Evolutionary conservation across 2,888 invertebrate species (phyloP), one percentile per base, ranked within the genome.

Genomic region (Boloria euphrosyne): DNA sequence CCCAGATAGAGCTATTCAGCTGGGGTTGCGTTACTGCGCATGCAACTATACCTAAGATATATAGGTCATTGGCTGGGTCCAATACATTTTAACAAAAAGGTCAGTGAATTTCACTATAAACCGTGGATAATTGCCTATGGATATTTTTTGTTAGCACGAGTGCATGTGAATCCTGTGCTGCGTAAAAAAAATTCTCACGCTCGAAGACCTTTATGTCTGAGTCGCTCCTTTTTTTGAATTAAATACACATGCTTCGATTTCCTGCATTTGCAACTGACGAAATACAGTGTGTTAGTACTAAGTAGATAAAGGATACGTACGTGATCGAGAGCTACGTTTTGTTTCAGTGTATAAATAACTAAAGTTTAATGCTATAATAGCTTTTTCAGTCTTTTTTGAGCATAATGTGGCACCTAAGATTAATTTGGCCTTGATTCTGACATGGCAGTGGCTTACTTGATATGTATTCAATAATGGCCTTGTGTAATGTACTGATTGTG

Each of bases 381-480:
- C 49, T 3, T 10, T 50, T 58, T 16, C 13, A 16, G 27, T 64
- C 27, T 59, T 67, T 75, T 62, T 72, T 71, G 73, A 71, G 72
- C 66, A 71, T 58, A 70, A 74, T 72, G 65, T 71, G 73, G 74
- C 79, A 69, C 73, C 76, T 80, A 79, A 82, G 80, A 86, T 83
- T 81, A 76, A 75, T 71, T 72, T 87, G 85, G 86, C 89, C 90
- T 90, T 90, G 87, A 81, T 83, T 85, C 74, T 89, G 87, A 86
- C 86, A 86, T 89, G 87, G 86, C 86, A 86, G 86, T 90, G 84
- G 74, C 60, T 66, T 62, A 68, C 63, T 68, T 74, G 67, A 72
- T 71, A 71, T 67, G 71, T 64, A 69, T 69, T 72, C 61, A 71
- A 68, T 74, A 65, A 64, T 78, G 76, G 72, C 78, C 76, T 78